Conservation (phyloP, 2,888 invertebrate species). For the Drosophila putrida region DNA sequence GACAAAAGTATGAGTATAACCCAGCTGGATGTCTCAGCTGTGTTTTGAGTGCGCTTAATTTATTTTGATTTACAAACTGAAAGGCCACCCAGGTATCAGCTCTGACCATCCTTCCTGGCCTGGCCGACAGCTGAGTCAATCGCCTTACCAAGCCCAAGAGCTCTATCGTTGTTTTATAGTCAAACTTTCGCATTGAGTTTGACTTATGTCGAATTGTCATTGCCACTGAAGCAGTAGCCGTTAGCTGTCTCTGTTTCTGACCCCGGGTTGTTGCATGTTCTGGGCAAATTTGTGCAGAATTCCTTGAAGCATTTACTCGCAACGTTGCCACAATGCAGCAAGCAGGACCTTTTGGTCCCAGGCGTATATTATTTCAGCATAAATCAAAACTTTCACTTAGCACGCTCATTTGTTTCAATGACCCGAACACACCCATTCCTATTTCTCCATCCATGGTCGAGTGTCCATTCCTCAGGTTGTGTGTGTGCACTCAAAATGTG, state of each 20-base stretch:
- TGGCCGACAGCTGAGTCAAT: conserved; percentile 42
- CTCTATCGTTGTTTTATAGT: conserved; percentile 14
- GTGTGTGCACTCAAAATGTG: conserved; percentile 67
- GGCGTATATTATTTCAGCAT: conserved; percentile 77
- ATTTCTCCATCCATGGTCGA: neutral
- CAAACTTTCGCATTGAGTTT: conserved; percentile 47
- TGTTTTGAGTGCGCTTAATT: conserved; percentile 62
- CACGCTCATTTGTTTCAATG: conserved; percentile 82
- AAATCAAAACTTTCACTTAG: conserved; percentile 83
- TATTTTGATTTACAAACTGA: conserved; percentile 64
- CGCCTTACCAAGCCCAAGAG: neutral
- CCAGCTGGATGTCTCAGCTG: conserved; percentile 56
- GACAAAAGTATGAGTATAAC: conserved; percentile 40
- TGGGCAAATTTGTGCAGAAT: conserved; percentile 50
- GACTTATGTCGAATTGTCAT: conserved; percentile 68
- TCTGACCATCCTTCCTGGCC: neutral
- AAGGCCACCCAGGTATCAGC: conserved; percentile 47
- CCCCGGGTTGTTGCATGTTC: conserved; percentile 59
- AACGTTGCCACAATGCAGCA: conserved; percentile 14
- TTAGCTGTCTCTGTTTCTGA: neutral
- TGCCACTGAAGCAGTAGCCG: conserved; percentile 15
- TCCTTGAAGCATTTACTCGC: conserved; percentile 19
- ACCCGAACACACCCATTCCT: conserved; percentile 40
- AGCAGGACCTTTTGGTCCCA: conserved; percentile 48
- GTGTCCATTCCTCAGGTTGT: conserved; percentile 17